phyloP scores from a whole-genome alignment of 2,888 invertebrate genomes.

The Yponomeuta sedellus region DNA sequence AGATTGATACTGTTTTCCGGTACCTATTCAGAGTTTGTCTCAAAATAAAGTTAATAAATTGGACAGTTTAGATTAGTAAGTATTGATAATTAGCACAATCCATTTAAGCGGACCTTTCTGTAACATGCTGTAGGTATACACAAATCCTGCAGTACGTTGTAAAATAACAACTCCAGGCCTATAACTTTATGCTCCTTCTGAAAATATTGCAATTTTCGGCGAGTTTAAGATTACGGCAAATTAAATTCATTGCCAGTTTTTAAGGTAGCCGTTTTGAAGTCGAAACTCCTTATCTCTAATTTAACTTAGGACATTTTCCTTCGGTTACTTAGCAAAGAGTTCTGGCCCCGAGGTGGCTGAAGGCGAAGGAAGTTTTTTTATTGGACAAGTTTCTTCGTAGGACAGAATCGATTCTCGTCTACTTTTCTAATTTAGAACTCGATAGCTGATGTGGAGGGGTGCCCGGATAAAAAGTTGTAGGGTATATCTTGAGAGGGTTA shows the following conservation, averaged over 20 bases:
- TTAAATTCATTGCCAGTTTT: neutral
- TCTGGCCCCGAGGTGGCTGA: conserved; percentile 53
- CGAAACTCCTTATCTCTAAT: neutral
- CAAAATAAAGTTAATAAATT: too few relatives aligned
- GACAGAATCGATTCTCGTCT: conserved; percentile 54
- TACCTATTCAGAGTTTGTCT: too few relatives aligned
- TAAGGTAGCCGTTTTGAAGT: conserved; percentile 1
- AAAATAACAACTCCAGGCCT: neutral
- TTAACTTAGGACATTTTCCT: neutral
- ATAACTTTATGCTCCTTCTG: neutral
- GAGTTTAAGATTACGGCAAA: neutral
- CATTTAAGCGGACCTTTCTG: too few relatives aligned
- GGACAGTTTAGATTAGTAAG: too few relatives aligned
- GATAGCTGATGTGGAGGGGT: neutral
- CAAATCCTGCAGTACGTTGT: too few relatives aligned
- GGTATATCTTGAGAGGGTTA: conserved; percentile 5
- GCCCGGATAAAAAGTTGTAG: neutral
- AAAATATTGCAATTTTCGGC: neutral
- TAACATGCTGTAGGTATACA: too few relatives aligned
- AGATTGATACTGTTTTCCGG: too few relatives aligned
- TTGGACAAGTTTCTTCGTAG: conserved; percentile 51
- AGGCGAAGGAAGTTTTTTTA: conserved; percentile 76
- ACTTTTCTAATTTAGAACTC: conserved; percentile 66
- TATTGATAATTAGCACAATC: too few relatives aligned
- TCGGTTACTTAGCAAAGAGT: neutral